Percentiles rank a stretch among this genome's conserved stretches.
phyloP scores from a whole-genome alignment of 92 coral and sea anemone species.

The Phymanthus crucifer region DNA sequence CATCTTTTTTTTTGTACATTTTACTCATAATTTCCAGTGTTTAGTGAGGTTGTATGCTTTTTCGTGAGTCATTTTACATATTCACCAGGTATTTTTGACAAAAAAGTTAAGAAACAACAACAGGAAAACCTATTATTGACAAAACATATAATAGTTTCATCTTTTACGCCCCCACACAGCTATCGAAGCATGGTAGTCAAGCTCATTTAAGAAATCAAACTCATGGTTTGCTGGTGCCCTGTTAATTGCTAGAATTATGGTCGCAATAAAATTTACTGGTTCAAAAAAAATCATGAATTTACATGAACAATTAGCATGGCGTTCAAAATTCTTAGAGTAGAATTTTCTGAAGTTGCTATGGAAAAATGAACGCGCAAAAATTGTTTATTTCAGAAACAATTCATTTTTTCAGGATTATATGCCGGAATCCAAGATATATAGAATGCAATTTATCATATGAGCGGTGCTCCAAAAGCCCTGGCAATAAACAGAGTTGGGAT shows the following conservation, averaged over 20 bases:
- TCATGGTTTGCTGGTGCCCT: not conserved
- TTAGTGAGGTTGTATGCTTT: not conserved
- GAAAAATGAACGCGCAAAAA: not conserved
- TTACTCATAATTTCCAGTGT: not conserved
- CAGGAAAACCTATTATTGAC: no score
- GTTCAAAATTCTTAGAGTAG: not conserved
- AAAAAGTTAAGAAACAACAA: not conserved
- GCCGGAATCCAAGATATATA: not conserved
- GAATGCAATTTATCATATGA: not conserved
- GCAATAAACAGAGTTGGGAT: slow-evolving; percentile 17
- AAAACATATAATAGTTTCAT: not conserved
- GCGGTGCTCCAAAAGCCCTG: slow-evolving; percentile 14
- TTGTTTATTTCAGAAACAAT: not conserved
- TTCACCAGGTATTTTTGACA: not conserved
- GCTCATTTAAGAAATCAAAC: not conserved
- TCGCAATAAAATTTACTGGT: not conserved
- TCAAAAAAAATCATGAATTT: not conserved
- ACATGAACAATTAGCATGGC: not conserved
- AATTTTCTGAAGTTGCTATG: slow-evolving; percentile 3
- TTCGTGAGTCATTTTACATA: not conserved
- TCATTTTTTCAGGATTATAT: slow-evolving; percentile 5
- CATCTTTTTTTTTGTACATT: not conserved
- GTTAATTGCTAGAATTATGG: not conserved
- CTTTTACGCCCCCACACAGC: not conserved
- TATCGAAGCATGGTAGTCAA: not conserved